Conservation (phyloP, 2,113 vertebrate genomes). For the Callipepla squamata region DNA sequence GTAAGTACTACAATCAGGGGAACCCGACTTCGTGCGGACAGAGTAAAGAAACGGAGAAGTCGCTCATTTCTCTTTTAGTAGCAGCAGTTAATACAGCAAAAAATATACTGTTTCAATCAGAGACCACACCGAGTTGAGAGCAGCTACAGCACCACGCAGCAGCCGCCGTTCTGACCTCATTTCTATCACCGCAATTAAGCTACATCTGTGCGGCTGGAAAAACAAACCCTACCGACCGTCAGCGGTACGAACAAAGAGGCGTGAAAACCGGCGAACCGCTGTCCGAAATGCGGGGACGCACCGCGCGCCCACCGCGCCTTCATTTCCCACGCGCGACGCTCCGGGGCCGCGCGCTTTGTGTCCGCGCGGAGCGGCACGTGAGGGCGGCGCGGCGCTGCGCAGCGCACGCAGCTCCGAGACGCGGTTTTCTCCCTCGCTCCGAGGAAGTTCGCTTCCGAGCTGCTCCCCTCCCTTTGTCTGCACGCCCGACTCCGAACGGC, state of each 20-base stretch:
- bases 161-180: neutral
- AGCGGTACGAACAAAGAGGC: neutral
- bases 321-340: neutral
- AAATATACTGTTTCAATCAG: neutral
- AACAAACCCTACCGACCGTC: no score
- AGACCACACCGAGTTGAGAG: neutral
- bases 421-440: neutral
- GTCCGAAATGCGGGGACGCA: neutral
- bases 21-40: neutral
- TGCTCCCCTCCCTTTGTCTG: slow-evolving; percentile 16
- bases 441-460: neutral
- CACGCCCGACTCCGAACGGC: neutral
- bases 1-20: neutral
- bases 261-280: neutral
- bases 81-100: neutral
- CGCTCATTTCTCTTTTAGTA: neutral
- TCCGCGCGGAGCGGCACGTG: no score
- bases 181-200: neutral
- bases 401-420: neutral
- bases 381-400: no score
- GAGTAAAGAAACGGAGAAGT: rapidly evolving
- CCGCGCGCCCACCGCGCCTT: no score
- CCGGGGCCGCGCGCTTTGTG: no score
- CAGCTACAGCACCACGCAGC: neutral
- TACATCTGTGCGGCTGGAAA: neutral